phyloP scores from a whole-genome alignment of 2,113 vertebrate species.

The Lontra canadensis region DNA sequence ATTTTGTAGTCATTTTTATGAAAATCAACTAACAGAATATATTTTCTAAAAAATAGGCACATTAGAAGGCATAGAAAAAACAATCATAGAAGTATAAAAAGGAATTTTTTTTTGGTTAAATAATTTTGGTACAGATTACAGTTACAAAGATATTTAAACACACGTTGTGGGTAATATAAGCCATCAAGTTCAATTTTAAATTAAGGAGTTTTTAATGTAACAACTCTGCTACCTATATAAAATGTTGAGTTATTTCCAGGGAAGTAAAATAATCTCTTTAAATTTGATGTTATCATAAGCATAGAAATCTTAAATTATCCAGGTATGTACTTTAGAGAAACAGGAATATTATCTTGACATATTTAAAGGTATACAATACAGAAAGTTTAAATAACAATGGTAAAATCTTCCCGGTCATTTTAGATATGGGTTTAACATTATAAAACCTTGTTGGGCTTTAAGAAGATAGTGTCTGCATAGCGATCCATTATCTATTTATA shows the following conservation, averaged over 20 bases:
- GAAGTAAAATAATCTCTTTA: constrained; percentile 13
- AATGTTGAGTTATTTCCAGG: constrained; percentile 6
- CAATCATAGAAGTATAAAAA: background rate
- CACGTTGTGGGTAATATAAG: background rate
- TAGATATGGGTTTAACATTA: background rate
- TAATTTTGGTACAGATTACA: background rate
- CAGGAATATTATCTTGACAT: background rate
- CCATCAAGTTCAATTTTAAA: constrained; percentile 23
- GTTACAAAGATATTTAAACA: constrained; percentile 19
- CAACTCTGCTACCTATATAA: constrained; percentile 30
- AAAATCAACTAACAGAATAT: background rate
- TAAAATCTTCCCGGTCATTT: constrained; percentile 1
- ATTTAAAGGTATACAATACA: background rate
- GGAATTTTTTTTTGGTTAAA: background rate
- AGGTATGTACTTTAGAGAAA: background rate
- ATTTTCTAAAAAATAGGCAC: background rate
- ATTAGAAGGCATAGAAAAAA: background rate
- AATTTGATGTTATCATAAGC: background rate
- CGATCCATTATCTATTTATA: background rate
- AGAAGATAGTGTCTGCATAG: background rate
- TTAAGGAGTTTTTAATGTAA: constrained; percentile 2
- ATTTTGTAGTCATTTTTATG: background rate
- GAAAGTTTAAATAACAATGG: background rate
- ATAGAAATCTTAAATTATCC: constrained; percentile 15
- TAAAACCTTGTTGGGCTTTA: background rate